These are phyloP conservation scores for Grantiella picta DNA, from an alignment of 2,113 vertebrate species.

Conservation along the genomic window DNA sequence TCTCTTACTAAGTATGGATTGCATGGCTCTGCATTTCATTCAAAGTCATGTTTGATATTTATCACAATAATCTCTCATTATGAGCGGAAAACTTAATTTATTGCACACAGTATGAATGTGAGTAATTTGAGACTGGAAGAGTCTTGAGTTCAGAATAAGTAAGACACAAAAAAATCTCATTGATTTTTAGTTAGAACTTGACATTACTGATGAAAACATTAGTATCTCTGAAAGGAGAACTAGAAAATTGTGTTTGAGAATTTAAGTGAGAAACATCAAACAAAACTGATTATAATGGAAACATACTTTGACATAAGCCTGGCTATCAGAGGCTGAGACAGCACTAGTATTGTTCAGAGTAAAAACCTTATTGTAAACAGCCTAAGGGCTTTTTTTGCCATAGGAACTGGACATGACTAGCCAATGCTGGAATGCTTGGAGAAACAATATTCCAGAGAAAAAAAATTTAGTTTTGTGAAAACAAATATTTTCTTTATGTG, in stretches of 20 bases:
- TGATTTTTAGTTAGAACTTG: slow-evolving; percentile 13
- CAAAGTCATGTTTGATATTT: slow-evolving; percentile 40
- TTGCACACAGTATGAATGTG: neutral
- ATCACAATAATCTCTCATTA: slow-evolving; percentile 20
- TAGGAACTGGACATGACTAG: neutral
- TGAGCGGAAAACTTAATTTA: neutral
- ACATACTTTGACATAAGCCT: neutral
- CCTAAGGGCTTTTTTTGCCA: neutral
- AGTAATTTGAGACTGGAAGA: neutral
- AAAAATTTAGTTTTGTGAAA: neutral
- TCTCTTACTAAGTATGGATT: neutral
- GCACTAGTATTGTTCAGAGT: neutral
- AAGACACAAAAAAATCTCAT: neutral
- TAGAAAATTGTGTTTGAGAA: neutral
- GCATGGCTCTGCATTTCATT: slow-evolving; percentile 1
- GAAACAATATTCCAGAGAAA: neutral
- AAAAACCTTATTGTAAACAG: neutral
- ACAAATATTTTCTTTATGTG: neutral
- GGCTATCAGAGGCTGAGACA: neutral
- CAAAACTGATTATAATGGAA: neutral
- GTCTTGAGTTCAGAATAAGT: neutral
- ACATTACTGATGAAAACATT: neutral
- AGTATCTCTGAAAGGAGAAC: neutral
- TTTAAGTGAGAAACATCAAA: neutral
- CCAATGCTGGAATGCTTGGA: neutral